A percentile compares a stretch with the other conserved stretches of the same genome.
phyloP scores from a whole-genome alignment of 1,140 invertebrate genomes.

The Coelopa frigida region DNA sequence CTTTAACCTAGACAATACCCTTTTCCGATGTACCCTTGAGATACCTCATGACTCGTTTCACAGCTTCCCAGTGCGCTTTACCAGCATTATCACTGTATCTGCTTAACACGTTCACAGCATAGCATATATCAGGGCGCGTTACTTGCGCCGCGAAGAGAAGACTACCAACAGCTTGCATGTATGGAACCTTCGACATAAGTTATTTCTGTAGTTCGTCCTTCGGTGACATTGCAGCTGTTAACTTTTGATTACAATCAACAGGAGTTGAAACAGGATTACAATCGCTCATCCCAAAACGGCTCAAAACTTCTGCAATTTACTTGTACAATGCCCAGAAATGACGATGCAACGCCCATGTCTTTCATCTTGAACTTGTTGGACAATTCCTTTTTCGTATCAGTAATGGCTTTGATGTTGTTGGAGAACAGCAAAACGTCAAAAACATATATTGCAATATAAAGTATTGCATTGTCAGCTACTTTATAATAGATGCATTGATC shows the following conservation, averaged over 20 bases:
- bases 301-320: conserved; percentile 6
- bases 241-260: conserved; percentile 21
- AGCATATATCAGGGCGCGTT: conserved; percentile 43
- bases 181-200: conserved; percentile 19
- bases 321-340: too few relatives aligned
- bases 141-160: conserved; percentile 34
- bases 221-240: conserved; percentile 18
- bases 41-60: conserved; percentile 37
- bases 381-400: too few relatives aligned
- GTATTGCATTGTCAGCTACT: too few relatives aligned
- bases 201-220: conserved; percentile 14
- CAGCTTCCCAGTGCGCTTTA: conserved; percentile 27
- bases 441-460: too few relatives aligned
- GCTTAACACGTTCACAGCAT: conserved; percentile 24
- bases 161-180: conserved; percentile 23
- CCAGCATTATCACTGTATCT: conserved; percentile 22
- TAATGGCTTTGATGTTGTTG: too few relatives aligned
- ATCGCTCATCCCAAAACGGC: conserved; percentile 34
- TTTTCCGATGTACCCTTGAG: conserved; percentile 29
- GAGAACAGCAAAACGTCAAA: too few relatives aligned
- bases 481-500: too few relatives aligned
- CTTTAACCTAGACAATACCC: not conserved
- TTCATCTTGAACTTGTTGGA: too few relatives aligned
- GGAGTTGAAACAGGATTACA: conserved; percentile 25
- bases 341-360: too few relatives aligned